phyloP scores from a whole-genome alignment of 2,113 vertebrate species.

The Crocuta crocuta region DNA sequence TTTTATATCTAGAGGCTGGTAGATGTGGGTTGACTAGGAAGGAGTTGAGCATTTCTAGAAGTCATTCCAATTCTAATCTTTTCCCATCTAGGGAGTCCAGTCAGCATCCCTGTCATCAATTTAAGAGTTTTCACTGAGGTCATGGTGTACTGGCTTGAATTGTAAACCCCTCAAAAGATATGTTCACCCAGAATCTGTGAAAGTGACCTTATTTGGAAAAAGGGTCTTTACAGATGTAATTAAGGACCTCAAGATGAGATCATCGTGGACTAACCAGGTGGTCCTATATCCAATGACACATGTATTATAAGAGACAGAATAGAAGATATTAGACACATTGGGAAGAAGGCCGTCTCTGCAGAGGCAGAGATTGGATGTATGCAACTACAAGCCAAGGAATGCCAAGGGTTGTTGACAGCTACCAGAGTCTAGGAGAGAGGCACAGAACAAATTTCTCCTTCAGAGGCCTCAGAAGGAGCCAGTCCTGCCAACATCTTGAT shows the following conservation, averaged over 20 bases:
- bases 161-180: background rate
- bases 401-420: background rate
- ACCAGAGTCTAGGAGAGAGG: background rate
- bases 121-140: background rate
- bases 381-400: conserved; percentile 9
- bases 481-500: background rate
- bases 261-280: background rate
- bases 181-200: background rate
- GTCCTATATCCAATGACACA: background rate
- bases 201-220: background rate
- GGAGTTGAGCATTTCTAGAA: conserved; percentile 3
- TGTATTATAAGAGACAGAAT: background rate
- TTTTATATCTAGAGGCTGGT: conserved; percentile 2
- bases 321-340: background rate
- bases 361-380: background rate
- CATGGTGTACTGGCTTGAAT: background rate
- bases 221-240: background rate
- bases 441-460: background rate
- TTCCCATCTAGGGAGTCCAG: background rate
- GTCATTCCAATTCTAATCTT: background rate
- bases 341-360: background rate
- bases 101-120: background rate
- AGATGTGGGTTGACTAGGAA: background rate
- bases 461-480: background rate
- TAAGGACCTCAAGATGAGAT: conserved; percentile 35